Evolutionary conservation across 2,888 invertebrate species (phyloP).

Genomic region (Thymelicus acteon): DNA sequence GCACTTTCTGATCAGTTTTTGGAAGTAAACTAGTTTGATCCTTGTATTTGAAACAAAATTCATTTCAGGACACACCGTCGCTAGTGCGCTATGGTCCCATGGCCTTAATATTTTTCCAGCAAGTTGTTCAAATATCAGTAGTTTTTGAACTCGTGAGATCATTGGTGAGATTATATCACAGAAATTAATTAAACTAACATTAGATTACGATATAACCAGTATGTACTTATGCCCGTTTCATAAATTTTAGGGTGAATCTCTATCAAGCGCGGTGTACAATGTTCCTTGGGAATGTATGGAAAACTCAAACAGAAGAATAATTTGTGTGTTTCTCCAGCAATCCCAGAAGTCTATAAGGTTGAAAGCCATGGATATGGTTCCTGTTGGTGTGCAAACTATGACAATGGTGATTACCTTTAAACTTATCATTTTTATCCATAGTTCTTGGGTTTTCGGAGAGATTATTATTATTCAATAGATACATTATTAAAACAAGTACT

Average conservation of each 20-base stretch:
- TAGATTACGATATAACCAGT: too few relatives aligned
- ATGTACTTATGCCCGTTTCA: neutral
- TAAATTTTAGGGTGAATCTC: constrained; percentile 37
- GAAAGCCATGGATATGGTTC: constrained; percentile 48
- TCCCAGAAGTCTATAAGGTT: constrained; percentile 46
- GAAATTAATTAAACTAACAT: too few relatives aligned
- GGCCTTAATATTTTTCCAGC: constrained; percentile 46
- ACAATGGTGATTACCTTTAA: constrained; percentile 40
- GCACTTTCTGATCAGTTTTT: too few relatives aligned
- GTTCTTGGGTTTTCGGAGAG: too few relatives aligned
- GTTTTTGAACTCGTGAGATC: constrained; percentile 49
- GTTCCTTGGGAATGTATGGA: constrained; percentile 54
- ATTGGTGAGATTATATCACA: constrained; percentile 37
- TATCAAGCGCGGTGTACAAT: constrained; percentile 36
- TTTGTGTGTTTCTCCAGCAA: constrained; percentile 46
- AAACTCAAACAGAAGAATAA: constrained; percentile 41
- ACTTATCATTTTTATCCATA: neutral
- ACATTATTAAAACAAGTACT: too few relatives aligned
- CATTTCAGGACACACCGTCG: constrained; percentile 43
- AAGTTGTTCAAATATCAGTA: constrained; percentile 48
- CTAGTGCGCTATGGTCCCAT: constrained; percentile 42
- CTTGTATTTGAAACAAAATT: neutral
- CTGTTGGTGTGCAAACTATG: constrained; percentile 52
- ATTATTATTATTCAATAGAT: too few relatives aligned
- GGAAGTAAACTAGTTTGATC: too few relatives aligned